A percentile compares a stretch with the other conserved stretches of the same genome.
Evolutionary conservation across 2,888 invertebrate species (phyloP).

Genomic region (Osmoderma eremita): DNA sequence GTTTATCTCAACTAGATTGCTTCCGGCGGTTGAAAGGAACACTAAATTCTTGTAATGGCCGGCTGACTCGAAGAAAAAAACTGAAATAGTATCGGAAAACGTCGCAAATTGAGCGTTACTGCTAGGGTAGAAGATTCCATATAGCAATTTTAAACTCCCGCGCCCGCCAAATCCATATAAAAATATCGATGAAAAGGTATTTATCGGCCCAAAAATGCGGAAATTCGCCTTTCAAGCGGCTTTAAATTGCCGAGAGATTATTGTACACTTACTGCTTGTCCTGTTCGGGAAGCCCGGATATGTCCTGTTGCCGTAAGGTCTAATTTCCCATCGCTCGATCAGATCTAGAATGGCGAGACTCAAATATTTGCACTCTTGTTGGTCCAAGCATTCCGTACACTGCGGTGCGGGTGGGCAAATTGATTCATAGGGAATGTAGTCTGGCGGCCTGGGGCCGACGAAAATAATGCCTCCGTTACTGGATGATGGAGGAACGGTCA

Average conservation of each 20-base stretch:
- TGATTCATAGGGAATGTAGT: slow-evolving; percentile 68
- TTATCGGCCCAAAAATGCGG: too few species aligned
- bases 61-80: not conserved
- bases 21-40: slow-evolving; percentile 7
- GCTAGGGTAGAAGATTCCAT: not conserved
- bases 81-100: slow-evolving; percentile 6
- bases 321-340: slow-evolving; percentile 66
- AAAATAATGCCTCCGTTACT: slow-evolving; percentile 56
- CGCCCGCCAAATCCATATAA: too few species aligned
- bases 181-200: too few species aligned
- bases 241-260: not conserved
- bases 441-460: slow-evolving; percentile 72
- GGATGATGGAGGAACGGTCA: slow-evolving; percentile 64
- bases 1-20: slow-evolving; percentile 5
- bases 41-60: slow-evolving; percentile 11
- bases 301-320: slow-evolving; percentile 67
- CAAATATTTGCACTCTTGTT: slow-evolving; percentile 69
- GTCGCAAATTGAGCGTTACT: not conserved
- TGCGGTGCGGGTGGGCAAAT: slow-evolving; percentile 70
- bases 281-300: slow-evolving; percentile 55
- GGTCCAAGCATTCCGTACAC: slow-evolving; percentile 72
- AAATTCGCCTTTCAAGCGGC: too few species aligned
- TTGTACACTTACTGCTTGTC: slow-evolving; percentile 61
- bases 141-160: too few species aligned
- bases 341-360: slow-evolving; percentile 70